These are phyloP conservation scores for Scaptomyza reducta DNA, from an alignment of 2,888 invertebrate genomes.

Conservation along the genomic window DNA sequence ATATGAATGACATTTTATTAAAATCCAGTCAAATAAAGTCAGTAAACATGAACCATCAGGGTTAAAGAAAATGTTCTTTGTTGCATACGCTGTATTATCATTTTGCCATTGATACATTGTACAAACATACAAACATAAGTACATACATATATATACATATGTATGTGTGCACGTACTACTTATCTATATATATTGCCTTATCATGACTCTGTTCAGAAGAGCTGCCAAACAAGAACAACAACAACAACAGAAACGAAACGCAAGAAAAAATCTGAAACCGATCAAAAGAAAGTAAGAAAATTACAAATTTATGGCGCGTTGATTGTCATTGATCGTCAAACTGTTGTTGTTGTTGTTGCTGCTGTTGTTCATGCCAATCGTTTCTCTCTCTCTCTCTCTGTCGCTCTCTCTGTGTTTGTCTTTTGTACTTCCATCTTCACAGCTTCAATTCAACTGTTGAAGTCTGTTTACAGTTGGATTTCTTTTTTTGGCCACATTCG, in stretches of 20 bases:
- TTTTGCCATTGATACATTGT: background rate
- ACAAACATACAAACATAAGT: too few relatives aligned
- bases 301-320: slow-evolving; percentile 64
- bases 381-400: slow-evolving; percentile 6
- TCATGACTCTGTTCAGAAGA: slow-evolving; percentile 25
- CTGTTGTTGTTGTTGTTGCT: too few relatives aligned
- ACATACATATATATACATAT: slow-evolving; percentile 1
- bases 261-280: slow-evolving; percentile 21
- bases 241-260: slow-evolving; percentile 2
- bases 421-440: slow-evolving; percentile 6
- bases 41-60: too few relatives aligned
- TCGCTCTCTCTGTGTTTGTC: slow-evolving; percentile 1
- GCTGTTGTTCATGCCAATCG: background rate
- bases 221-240: slow-evolving; percentile 24
- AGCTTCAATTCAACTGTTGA: slow-evolving; percentile 1
- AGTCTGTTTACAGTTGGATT: slow-evolving; percentile 10
- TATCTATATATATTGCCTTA: slow-evolving; percentile 44
- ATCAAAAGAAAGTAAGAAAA: slow-evolving; percentile 67
- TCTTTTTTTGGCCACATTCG: slow-evolving; percentile 33
- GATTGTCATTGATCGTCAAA: slow-evolving; percentile 54
- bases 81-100: slow-evolving; percentile 6
- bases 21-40: slow-evolving; percentile 43
- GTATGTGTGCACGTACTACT: slow-evolving; percentile 20
- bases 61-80: too few relatives aligned
- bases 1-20: background rate